phyloP scores from a whole-genome alignment of 2,888 invertebrate species.

The Torymus auratus region DNA sequence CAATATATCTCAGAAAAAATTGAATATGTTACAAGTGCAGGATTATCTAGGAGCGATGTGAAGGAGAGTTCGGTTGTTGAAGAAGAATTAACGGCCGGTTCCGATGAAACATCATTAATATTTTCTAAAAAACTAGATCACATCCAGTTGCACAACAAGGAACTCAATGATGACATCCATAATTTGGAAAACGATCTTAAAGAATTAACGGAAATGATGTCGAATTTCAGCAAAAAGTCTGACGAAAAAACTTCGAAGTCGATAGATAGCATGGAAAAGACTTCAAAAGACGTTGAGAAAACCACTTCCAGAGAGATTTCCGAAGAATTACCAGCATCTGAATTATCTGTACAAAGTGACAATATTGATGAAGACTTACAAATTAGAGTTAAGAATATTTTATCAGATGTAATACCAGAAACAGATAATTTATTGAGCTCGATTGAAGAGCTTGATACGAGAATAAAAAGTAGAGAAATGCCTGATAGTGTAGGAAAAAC shows the following conservation, averaged over 20 bases:
- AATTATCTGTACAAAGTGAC: slow-evolving; percentile 48
- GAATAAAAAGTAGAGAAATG: slow-evolving; percentile 70
- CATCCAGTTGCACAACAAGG: slow-evolving; percentile 70
- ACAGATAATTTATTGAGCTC: slow-evolving; percentile 57
- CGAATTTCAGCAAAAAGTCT: slow-evolving; percentile 70
- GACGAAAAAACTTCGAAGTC: slow-evolving; percentile 64
- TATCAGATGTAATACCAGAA: slow-evolving; percentile 56
- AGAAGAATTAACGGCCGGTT: slow-evolving; percentile 35
- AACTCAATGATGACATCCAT: slow-evolving; percentile 72
- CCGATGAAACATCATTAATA: slow-evolving; percentile 54
- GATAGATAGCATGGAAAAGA: slow-evolving; percentile 33
- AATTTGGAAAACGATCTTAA: slow-evolving; percentile 72
- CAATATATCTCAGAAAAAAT: slow-evolving; percentile 38
- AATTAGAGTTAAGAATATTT: slow-evolving; percentile 47
- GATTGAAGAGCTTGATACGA: slow-evolving; percentile 68
- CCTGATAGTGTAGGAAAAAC: slow-evolving; percentile 72
- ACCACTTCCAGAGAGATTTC: slow-evolving; percentile 68
- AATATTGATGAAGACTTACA: slow-evolving; percentile 46
- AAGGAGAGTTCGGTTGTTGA: slow-evolving; percentile 39
- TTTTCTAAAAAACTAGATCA: slow-evolving; percentile 67
- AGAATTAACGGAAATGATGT: slow-evolving; percentile 73
- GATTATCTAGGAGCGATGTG: slow-evolving; percentile 3
- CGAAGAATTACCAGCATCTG: slow-evolving; percentile 62
- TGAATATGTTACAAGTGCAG: neutral
- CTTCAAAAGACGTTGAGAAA: slow-evolving; percentile 50